Base-by-base conservation (phyloP, 2,888 invertebrate species). In the Litoditis marina region DNA sequence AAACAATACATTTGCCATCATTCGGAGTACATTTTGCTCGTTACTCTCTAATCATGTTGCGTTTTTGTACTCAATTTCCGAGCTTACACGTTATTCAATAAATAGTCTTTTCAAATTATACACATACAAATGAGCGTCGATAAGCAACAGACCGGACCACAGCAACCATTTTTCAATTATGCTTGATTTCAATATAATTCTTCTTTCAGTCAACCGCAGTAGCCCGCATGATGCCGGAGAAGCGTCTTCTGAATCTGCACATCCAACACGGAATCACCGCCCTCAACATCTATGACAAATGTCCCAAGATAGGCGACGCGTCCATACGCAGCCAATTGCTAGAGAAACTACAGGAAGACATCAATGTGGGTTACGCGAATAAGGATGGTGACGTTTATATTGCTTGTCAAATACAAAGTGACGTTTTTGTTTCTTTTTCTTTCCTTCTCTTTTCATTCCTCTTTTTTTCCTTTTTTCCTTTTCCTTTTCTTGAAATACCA, bases 221-320 rank as follows among this genome's bases (percentile, higher is more conserved):
- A 0, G 68, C 76, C 19, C 60, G 78, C 30, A 80, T 81, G 80
- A 73, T 81, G 62, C 68, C 78, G 8, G 81, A 80, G 60, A 81
- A 81, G 68, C 74, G 76, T 55, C 68, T 34, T 66, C 74, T 60
- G 72, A 72, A 63, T 65, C 78, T 63, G 8, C 74, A 77, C 64
- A 74, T 78, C 36, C 69, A 75, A 56, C 74, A 77, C 57, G 78
- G 78, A 44, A 76, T 78, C 50, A 74, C 72, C 13, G 78, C 80
- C 2, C 55, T 81, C 61, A 78, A 77, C 50, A 74, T 76, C 28
- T 81, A 73, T 56, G 81, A 80, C 58, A 74, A 74, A 54, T 78
- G 76, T 22, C 81, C 81, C 1, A 80, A 78, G 62, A 75, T 81
- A 39, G 78, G 77, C n/a, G 73, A 77, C 27, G 74, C 77, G 1